Percentiles rank a stretch among this genome's conserved stretches.
These are phyloP conservation scores for Thymelicus sylvestris DNA, from an alignment of 2,888 invertebrate genomes.

Conservation along the genomic window DNA sequence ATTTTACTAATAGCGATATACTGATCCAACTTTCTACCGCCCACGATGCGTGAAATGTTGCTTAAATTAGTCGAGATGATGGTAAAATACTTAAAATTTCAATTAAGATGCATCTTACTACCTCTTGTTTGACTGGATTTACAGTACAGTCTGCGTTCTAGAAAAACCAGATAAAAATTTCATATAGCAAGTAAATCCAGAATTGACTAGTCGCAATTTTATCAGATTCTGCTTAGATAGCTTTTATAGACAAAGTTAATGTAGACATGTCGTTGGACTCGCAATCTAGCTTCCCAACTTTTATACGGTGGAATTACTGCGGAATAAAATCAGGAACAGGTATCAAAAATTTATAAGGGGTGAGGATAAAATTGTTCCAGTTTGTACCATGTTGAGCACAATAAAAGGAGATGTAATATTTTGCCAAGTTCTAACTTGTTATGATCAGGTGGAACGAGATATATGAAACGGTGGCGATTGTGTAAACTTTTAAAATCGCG, in stretches of 20 bases:
- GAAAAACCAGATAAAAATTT: constrained; percentile 1
- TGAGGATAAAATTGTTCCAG: constrained; percentile 58
- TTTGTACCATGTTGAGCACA: constrained; percentile 54
- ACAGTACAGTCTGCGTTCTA: no score
- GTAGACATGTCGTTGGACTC: constrained; percentile 37
- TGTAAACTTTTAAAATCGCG: constrained; percentile 61
- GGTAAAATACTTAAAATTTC: no score
- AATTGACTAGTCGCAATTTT: constrained; percentile 27
- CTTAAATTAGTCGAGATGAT: no score
- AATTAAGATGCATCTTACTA: no score
- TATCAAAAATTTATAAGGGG: constrained; percentile 46
- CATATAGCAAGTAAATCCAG: constrained; percentile 14
- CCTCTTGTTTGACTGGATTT: no score
- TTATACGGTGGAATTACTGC: constrained; percentile 28
- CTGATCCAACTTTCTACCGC: no score
- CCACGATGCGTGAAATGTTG: no score
- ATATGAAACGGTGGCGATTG: constrained; percentile 56
- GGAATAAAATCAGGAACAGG: constrained; percentile 36
- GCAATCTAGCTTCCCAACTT: constrained; percentile 36
- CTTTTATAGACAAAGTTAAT: constrained; percentile 37
- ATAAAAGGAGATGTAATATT: constrained; percentile 72
- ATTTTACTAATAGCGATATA: no score
- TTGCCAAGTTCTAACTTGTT: constrained; percentile 67
- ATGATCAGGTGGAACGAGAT: constrained; percentile 58
- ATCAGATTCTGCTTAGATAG: constrained; percentile 34